Percentiles rank a stretch among this genome's conserved stretches.
phyloP scores from a whole-genome alignment of 2,888 invertebrate species.

The Elysia crispata region DNA sequence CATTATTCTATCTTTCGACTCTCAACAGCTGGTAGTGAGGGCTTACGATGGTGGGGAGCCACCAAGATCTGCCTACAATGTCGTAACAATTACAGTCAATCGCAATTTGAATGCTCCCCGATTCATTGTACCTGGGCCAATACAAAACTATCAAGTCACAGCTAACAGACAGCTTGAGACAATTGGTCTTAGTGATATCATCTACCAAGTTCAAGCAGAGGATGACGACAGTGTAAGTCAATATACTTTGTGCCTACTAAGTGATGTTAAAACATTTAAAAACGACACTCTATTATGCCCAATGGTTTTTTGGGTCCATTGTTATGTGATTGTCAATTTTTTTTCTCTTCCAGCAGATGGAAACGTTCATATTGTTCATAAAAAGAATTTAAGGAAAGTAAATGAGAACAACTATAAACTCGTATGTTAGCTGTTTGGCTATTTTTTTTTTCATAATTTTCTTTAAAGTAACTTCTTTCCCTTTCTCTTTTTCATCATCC shows the following conservation, averaged over 20 bases:
- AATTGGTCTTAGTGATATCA: neutral
- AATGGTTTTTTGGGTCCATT: too few relatives aligned
- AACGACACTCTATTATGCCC: too few relatives aligned
- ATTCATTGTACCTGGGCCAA: slow-evolving; percentile 23
- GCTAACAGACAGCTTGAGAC: slow-evolving; percentile 41
- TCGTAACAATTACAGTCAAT: slow-evolving; percentile 63
- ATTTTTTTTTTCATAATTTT: too few relatives aligned
- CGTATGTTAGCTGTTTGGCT: too few relatives aligned
- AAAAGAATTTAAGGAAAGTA: too few relatives aligned
- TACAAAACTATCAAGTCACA: slow-evolving; percentile 1
- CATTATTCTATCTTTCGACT: neutral
- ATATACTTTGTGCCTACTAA: too few relatives aligned
- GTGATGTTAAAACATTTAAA: too few relatives aligned
- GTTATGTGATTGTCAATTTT: too few relatives aligned
- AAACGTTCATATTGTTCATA: too few relatives aligned
- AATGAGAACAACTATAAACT: too few relatives aligned
- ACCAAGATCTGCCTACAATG: slow-evolving; percentile 48
- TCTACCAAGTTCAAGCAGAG: slow-evolving; percentile 34
- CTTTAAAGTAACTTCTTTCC: too few relatives aligned
- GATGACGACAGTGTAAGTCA: slow-evolving; percentile 41
- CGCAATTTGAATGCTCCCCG: slow-evolving; percentile 65
- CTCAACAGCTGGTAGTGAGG: slow-evolving; percentile 62
- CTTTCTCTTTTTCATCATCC: neutral
- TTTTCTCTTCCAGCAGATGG: too few relatives aligned
- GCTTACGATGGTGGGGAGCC: slow-evolving; percentile 66